Conservation (phyloP, 2,888 invertebrate species). For the Colostygia pectinataria region DNA sequence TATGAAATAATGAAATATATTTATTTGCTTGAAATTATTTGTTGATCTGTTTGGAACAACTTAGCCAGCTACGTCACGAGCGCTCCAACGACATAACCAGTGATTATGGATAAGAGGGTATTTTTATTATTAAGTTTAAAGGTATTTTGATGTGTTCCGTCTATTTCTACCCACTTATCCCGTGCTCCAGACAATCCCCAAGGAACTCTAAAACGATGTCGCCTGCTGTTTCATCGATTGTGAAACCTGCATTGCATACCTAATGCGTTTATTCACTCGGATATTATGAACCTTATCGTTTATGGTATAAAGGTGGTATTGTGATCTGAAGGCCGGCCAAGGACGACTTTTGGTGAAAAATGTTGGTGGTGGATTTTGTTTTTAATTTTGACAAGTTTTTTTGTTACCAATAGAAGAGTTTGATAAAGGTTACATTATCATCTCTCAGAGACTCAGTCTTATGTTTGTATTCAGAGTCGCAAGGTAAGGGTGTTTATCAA, state of each 20-base stretch:
- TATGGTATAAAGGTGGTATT: slow-evolving; percentile 26
- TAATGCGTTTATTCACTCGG: slow-evolving; percentile 38
- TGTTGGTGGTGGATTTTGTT: background rate
- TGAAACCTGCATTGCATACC: slow-evolving; percentile 56
- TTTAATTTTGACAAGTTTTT: background rate
- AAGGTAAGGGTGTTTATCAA: no score
- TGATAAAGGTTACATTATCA: no score
- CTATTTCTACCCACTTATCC: slow-evolving; percentile 16
- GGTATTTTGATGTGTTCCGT: slow-evolving; percentile 3
- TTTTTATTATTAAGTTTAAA: no score
- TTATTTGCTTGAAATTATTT: no score
- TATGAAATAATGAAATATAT: no score
- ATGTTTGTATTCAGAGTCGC: no score
- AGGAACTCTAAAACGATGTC: slow-evolving; percentile 29
- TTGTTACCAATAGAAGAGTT: no score
- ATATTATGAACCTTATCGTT: slow-evolving; percentile 26
- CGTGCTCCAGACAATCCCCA: slow-evolving; percentile 16
- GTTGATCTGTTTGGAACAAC: no score
- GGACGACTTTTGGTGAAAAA: slow-evolving; percentile 39
- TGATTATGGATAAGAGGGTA: no score
- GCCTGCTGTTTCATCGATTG: slow-evolving; percentile 61
- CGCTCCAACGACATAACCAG: no score
- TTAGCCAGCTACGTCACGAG: no score
- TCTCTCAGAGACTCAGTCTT: no score
- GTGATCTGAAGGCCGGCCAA: slow-evolving; percentile 45